These are phyloP conservation scores for Halocynthia roretzi DNA, from an alignment of 23 tunicate genomes.

Conservation along the genomic window DNA sequence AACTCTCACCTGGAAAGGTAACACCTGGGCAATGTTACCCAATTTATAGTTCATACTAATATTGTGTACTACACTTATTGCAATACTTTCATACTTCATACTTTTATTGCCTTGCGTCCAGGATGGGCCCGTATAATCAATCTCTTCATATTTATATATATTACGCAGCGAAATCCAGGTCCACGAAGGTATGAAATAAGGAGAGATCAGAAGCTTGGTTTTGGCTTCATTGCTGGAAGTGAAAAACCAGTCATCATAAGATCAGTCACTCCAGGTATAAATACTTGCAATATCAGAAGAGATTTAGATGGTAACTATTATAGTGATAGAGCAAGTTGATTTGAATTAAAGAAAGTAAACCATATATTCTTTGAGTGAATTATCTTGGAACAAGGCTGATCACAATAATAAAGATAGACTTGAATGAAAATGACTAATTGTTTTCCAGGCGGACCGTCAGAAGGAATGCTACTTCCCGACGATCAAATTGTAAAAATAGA, in stretches of 20 bases:
- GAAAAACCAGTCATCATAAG: conserved; percentile 75
- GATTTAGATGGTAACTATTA: too few relatives aligned
- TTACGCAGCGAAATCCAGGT: conserved; percentile 1
- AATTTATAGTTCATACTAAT: too few relatives aligned
- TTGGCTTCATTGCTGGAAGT: conserved; percentile 85
- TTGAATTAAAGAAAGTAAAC: not conserved
- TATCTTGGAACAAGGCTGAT: too few relatives aligned
- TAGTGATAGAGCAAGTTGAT: not conserved
- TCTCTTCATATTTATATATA: too few relatives aligned
- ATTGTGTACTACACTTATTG: too few relatives aligned
- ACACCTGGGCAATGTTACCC: not conserved
- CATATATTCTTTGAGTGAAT: not conserved
- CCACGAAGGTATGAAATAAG: conserved; percentile 38
- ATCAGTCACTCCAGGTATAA: conserved; percentile 62
- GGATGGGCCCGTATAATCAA: too few relatives aligned
- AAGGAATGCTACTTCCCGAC: conserved; percentile 44
- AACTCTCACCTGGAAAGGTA: not conserved
- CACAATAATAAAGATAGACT: too few relatives aligned
- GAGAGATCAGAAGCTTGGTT: conserved; percentile 44
- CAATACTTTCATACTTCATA: too few relatives aligned
- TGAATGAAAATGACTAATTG: not conserved
- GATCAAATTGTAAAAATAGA: conserved; percentile 70
- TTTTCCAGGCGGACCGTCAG: conserved; percentile 65
- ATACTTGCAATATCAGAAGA: not conserved
- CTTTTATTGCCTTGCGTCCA: too few relatives aligned